Evolutionary conservation across 2,797 vertebrate species (phyloP).

Genomic region (Gorsachius magnificus): DNA sequence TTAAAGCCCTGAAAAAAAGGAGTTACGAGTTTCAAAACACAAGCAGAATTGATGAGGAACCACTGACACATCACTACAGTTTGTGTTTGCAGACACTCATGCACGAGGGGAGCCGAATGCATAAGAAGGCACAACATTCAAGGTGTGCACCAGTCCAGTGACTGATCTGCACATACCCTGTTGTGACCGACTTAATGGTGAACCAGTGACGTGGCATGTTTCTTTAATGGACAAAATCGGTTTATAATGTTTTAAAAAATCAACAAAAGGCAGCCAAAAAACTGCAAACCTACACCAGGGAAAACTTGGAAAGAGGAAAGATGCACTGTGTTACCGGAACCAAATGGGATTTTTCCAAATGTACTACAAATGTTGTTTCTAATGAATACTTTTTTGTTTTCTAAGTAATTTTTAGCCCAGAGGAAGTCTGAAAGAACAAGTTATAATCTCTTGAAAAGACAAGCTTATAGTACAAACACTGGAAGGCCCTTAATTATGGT

Average conservation of each 20-base stretch:
- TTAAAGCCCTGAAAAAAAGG: neutral
- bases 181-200: conserved; percentile 17
- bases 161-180: neutral
- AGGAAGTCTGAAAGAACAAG: conserved; percentile 46
- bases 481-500: conserved; percentile 37
- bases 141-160: neutral
- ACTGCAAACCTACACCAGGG: neutral
- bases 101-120: neutral
- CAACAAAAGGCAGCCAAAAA: conserved; percentile 15
- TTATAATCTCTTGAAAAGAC: conserved; percentile 64
- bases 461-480: conserved; percentile 59
- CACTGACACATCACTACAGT: neutral
- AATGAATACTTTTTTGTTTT: conserved; percentile 15
- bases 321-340: conserved; percentile 14
- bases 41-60: neutral
- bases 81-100: neutral
- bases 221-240: neutral
- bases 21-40: neutral
- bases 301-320: neutral
- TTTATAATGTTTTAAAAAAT: conserved; percentile 35
- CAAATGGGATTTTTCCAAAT: conserved; percentile 7
- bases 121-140: conserved; percentile 38
- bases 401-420: conserved; percentile 19
- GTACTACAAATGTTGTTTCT: conserved; percentile 14
- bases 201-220: neutral